Conservation (phyloP, 2,888 invertebrate species). For the Dryomyza anilis region DNA sequence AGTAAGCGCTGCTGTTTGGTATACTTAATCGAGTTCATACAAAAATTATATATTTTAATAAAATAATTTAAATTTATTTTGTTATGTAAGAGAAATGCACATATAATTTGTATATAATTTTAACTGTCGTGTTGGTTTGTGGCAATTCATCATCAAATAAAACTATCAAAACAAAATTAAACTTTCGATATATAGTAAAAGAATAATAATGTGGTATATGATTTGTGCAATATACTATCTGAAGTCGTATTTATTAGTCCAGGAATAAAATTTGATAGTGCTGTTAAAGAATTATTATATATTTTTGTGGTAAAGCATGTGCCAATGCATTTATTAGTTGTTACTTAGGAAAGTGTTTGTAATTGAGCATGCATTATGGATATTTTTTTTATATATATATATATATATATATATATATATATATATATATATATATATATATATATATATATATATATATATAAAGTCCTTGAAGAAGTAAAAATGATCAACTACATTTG, state of each 20-base stretch:
- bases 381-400: too few relatives aligned
- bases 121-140: slow-evolving; percentile 34
- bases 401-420: too few relatives aligned
- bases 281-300: too few relatives aligned
- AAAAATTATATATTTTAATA: neutral
- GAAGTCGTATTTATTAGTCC: too few relatives aligned
- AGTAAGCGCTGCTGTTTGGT: too few relatives aligned
- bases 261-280: too few relatives aligned
- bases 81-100: slow-evolving; percentile 37
- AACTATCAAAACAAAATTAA: too few relatives aligned
- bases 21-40: too few relatives aligned
- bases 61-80: neutral
- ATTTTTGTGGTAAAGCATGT: too few relatives aligned
- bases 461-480: neutral
- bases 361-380: too few relatives aligned
- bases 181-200: neutral
- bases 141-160: slow-evolving; percentile 24
- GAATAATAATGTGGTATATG: neutral
- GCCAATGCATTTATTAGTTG: too few relatives aligned
- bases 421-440: neutral
- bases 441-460: neutral
- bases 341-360: too few relatives aligned
- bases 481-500: neutral
- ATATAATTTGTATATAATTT: slow-evolving; percentile 36
- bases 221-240: neutral